Conservation (phyloP, 2,888 invertebrate genomes). For the Brachyopa scutellaris region DNA sequence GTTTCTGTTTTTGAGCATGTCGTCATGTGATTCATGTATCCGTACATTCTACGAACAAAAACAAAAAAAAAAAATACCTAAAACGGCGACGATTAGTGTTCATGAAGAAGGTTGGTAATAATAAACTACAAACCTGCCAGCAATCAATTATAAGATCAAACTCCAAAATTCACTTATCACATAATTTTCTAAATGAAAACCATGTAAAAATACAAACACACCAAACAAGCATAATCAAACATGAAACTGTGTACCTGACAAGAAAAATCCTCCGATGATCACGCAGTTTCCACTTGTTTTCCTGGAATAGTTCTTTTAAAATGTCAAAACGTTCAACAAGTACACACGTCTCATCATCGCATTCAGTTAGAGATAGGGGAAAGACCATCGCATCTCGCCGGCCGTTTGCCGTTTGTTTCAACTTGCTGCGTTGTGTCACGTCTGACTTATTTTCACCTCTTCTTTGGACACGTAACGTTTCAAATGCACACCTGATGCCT, state of each 20-base stretch:
- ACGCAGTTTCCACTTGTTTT: slow-evolving; percentile 26
- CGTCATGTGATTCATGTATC: too few relatives aligned
- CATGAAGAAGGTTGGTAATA: too few relatives aligned
- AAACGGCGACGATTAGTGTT: too few relatives aligned
- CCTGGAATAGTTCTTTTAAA: slow-evolving; percentile 35
- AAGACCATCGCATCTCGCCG: neutral
- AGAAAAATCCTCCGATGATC: slow-evolving; percentile 9
- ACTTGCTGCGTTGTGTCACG: slow-evolving; percentile 61
- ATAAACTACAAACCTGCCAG: too few relatives aligned
- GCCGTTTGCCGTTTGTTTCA: slow-evolving; percentile 9
- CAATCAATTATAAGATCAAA: too few relatives aligned
- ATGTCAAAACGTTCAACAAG: slow-evolving; percentile 56
- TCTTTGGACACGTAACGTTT: slow-evolving; percentile 50
- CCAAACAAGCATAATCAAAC: too few relatives aligned
- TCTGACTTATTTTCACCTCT: slow-evolving; percentile 68
- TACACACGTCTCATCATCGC: slow-evolving; percentile 21
- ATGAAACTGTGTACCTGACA: too few relatives aligned
- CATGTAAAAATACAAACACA: neutral
- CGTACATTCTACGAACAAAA: too few relatives aligned
- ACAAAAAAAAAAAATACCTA: too few relatives aligned
- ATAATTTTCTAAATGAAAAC: neutral
- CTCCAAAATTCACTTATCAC: too few relatives aligned
- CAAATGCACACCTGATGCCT: slow-evolving; percentile 64
- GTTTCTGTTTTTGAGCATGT: too few relatives aligned
- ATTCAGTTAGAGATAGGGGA: neutral